Conservation (phyloP, 2,888 invertebrate species). For the Idaea biselata region DNA sequence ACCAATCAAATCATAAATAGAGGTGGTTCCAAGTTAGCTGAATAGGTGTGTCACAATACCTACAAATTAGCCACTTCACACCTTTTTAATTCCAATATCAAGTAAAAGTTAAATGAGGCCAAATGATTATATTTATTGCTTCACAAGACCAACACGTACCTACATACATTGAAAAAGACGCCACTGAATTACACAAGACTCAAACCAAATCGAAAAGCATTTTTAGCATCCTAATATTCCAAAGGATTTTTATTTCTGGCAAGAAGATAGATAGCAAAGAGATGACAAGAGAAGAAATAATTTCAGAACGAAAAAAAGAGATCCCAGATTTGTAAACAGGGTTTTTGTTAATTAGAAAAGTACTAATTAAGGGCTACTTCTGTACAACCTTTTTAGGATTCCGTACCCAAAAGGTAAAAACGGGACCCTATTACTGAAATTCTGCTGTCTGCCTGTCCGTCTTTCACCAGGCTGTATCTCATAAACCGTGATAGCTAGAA, state of each 20-base stretch:
- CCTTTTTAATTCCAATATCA: background rate
- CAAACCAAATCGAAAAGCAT: background rate
- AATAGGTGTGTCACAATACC: no score
- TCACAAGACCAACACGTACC: no score
- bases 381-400: no score
- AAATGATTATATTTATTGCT: background rate
- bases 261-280: background rate
- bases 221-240: background rate
- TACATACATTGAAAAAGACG: background rate
- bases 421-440: no score
- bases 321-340: no score
- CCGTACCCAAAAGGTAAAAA: no score
- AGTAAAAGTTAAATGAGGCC: background rate
- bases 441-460: no score
- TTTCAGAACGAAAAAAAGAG: background rate
- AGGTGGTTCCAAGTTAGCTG: no score
- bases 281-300: background rate
- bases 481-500: no score
- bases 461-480: no score
- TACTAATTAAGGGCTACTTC: no score
- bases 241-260: background rate
- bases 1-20: background rate
- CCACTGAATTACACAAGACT: background rate
- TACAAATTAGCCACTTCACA: slow-evolving; percentile 5
- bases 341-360: no score